These are phyloP conservation scores for Drosophila burlai DNA, from an alignment of 1,140 invertebrate species.

Conservation along the genomic window DNA sequence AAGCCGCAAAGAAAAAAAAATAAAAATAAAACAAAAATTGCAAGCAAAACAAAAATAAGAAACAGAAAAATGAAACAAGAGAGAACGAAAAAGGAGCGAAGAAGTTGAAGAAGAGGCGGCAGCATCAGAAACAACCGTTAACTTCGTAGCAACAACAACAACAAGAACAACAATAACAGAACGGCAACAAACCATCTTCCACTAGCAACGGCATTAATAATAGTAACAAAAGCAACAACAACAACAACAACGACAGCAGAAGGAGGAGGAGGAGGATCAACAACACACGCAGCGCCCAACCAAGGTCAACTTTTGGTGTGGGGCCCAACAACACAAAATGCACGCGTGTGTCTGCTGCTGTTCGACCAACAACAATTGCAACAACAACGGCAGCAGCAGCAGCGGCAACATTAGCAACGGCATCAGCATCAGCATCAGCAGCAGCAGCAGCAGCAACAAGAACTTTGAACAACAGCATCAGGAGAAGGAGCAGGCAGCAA, in stretches of 20 bases:
- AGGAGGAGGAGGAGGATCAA: slow-evolving; percentile 6
- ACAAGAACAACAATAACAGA: slow-evolving; percentile 4
- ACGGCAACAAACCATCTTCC: slow-evolving; percentile 29
- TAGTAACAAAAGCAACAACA: slow-evolving; percentile 15
- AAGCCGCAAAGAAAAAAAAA: slow-evolving; percentile 31
- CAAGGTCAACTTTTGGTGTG: slow-evolving; percentile 72
- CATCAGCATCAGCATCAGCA: slow-evolving; percentile 12
- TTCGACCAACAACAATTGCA: slow-evolving; percentile 68
- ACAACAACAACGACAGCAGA: slow-evolving; percentile 1
- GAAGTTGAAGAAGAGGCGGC: slow-evolving; percentile 11
- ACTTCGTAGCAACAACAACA: slow-evolving; percentile 14
- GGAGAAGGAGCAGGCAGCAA: slow-evolving; percentile 3
- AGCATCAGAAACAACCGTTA: slow-evolving; percentile 16
- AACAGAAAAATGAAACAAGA: slow-evolving; percentile 28
- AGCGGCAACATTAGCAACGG: slow-evolving; percentile 5
- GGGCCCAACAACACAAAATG: slow-evolving; percentile 77
- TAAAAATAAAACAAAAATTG: slow-evolving; percentile 5
- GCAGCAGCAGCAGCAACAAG: slow-evolving; percentile 9
- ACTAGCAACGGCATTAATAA: slow-evolving; percentile 16
- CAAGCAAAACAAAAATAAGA: slow-evolving; percentile 15
- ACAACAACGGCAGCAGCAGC: slow-evolving; percentile 23
- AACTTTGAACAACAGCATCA: slow-evolving; percentile 2
- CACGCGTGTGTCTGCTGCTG: slow-evolving; percentile 78
- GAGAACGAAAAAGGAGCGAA: slow-evolving; percentile 11
- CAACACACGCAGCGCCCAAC: slow-evolving; percentile 43